Evolutionary conservation across 2,888 invertebrate species (phyloP), one percentile per base, ranked within the genome.

Genomic region (Meandrusa payeni): DNA sequence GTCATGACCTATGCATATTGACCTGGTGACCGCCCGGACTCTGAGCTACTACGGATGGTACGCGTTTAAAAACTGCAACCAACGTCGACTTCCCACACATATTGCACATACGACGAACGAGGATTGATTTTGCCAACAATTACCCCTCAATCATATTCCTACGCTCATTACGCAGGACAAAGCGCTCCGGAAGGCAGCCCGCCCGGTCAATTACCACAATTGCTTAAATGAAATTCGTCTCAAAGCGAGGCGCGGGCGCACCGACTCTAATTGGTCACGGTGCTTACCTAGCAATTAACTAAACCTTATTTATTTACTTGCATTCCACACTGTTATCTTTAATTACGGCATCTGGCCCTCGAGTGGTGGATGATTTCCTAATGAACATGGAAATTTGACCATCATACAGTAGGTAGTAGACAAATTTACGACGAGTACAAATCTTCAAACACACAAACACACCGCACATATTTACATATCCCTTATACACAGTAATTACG

Each of bases 151-250:
- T 46, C 47, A 40, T 50, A 44, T 47, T 50, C 51, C 57, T 54
- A 55, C 52, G 52, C 57, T 61, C 64, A 62, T 60, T 52, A 55
- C 20, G 33, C 46, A 43, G 74, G 72, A 72, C 72, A 67, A 69
- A 64, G 69, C 64, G 58, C 64, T 79, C 79, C 82, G 86, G 86
- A 85, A 85, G 78, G 69, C 73, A 71, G 55, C 60, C n/a, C 61
- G 69, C 68, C 69, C 64, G 69, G 63, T 72, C 83, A 87, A 86
- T 87, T 87, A 85, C 79, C 60, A 72, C 83, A 86, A 86, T 85
- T 85, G 86, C 76, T 79, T 70, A 76, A 86, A 85, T 83, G 78
- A 79, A 81, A 81, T 83, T 80, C 77, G 80, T 78, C 78, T 80
- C 70, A 63, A 67, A 50, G 61, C 66, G 69, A 55, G 68, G 65